Base-by-base conservation (phyloP, 2,888 invertebrate genomes). In the Chloromyia formosa region DNA sequence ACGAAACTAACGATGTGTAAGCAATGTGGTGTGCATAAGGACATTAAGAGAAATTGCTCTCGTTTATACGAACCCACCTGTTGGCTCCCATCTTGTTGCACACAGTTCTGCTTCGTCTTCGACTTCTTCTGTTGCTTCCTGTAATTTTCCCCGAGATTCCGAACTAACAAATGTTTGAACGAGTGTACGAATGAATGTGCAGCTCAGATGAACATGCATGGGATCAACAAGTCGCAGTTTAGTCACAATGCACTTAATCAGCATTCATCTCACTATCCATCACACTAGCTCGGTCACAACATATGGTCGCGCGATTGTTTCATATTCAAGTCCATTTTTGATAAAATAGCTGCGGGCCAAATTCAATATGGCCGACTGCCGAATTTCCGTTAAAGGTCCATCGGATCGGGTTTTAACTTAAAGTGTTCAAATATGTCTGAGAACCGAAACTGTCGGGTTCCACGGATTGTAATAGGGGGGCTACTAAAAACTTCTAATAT, bases 41-140 rank as follows among this genome's bases (percentile, higher is more conserved):
- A 71, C 71, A 71, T 71, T 71, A 58, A 56, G 71, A 71, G 71
- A 71, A 71, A 71, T 71, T 12, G 71, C 71, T 71, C 71, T 56
- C 35, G 22, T 49, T 66, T 45, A n/a, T 45, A 49, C 49, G 56
- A 40, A 71, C 71, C 71, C 71, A 71, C 71, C 71, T 71, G 71
- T 71, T 71, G 71, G 71, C 71, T 58, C 71, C 71, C 71, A 71
- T 71, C 40, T 66, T 49, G 66, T 12, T 66, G 66, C 66, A 49
- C 66, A 66, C 27, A 35, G 27, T 35, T 35, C 2, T 35, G 27
- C 7, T 35, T 35, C 27, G 27, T 35, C 27, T 35, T 35, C 27
- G 27, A 35, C 27, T 35, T 35, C 27, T 35, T 35, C 27, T 35
- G 66, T 66, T 49, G 66, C 66, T 49, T 22, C 49, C 45, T 66